Evolutionary conservation across 2,113 vertebrate species (phyloP).

Genomic region (Chionis minor): DNA sequence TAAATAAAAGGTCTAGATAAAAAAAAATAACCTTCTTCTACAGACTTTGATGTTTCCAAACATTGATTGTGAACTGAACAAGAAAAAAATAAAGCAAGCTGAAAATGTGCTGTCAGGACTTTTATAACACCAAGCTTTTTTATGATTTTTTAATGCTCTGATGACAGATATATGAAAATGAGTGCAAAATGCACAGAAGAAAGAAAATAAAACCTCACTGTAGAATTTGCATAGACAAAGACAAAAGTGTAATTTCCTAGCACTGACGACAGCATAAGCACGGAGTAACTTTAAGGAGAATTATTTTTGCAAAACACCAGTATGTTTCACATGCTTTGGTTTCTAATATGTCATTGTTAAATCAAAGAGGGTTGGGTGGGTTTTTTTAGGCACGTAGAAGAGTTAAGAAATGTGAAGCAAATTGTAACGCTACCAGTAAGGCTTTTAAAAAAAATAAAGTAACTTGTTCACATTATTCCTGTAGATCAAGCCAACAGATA

Average conservation of each 20-base stretch:
- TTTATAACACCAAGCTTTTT: slow-evolving; percentile 45
- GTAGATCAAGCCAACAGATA: background rate
- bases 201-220: slow-evolving; percentile 39
- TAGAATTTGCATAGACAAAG: slow-evolving; percentile 41
- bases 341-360: slow-evolving; percentile 64
- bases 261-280: slow-evolving; percentile 15
- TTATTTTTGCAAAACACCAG: slow-evolving; percentile 68
- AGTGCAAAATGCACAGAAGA: slow-evolving; percentile 55
- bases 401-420: slow-evolving; percentile 17
- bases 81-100: slow-evolving; percentile 29
- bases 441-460: background rate
- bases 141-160: slow-evolving; percentile 68
- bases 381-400: background rate
- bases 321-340: slow-evolving; percentile 59
- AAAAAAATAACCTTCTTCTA: background rate
- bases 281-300: slow-evolving; percentile 47
- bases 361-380: slow-evolving; percentile 32
- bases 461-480: background rate
- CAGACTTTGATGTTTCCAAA: slow-evolving; percentile 58
- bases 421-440: background rate
- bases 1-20: slow-evolving; percentile 20
- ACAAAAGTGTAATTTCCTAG: slow-evolving; percentile 30
- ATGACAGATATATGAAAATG: slow-evolving; percentile 63
- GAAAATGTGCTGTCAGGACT: slow-evolving; percentile 57
- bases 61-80: slow-evolving; percentile 48